These are phyloP conservation scores for Onychorhynchus coronatus DNA, from an alignment of 2,113 vertebrate species.

Conservation along the genomic window DNA sequence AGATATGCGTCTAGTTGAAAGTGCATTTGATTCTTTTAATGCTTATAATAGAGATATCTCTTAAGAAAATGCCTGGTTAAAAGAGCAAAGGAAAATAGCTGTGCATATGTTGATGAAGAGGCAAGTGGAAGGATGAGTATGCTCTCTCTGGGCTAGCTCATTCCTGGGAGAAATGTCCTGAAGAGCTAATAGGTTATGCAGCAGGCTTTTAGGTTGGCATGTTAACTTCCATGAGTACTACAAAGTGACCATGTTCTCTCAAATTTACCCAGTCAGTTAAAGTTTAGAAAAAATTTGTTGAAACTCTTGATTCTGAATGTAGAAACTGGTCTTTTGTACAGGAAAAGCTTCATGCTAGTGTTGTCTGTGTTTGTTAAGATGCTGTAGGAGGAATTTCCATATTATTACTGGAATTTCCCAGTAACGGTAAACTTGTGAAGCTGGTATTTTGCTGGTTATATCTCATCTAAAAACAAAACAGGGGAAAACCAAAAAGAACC, in stretches of 20 bases:
- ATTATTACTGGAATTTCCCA: conserved; percentile 35
- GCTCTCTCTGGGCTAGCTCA: not conserved
- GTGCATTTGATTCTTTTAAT: not conserved
- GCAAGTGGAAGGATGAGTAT: not conserved
- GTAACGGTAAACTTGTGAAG: not conserved
- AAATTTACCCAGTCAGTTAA: not conserved
- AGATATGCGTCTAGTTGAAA: not conserved
- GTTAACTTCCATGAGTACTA: not conserved
- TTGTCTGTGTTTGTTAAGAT: not conserved
- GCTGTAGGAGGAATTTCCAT: conserved; percentile 2
- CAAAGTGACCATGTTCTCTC: not conserved
- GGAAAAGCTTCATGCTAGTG: not conserved
- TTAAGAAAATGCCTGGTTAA: not conserved
- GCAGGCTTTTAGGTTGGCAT: not conserved
- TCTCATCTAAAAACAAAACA: not conserved
- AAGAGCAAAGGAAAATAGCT: not conserved
- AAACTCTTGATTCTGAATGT: not conserved
- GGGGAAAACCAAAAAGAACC: conserved; percentile 19
- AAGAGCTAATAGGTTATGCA: not conserved
- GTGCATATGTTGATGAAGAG: not conserved
- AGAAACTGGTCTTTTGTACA: not conserved
- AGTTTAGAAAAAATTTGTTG: not conserved
- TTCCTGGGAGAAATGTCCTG: not conserved
- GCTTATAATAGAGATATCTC: not conserved
- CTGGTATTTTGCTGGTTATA: not conserved